Conservation (phyloP, 2,113 vertebrate species). For the Thymallus thymallus region DNA sequence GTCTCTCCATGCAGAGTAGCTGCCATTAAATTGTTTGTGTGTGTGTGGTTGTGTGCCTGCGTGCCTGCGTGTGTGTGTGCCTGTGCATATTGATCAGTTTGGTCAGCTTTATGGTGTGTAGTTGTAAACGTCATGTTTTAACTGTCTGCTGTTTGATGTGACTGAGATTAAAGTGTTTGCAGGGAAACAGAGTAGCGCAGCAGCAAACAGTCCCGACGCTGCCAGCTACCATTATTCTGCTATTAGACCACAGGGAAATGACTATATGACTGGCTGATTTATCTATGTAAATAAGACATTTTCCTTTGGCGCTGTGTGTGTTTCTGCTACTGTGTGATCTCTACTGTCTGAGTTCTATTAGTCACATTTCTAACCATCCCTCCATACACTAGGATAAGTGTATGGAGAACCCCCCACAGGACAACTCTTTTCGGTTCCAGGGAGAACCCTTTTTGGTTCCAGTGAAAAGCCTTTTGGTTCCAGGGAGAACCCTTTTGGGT, state of each 20-base stretch:
- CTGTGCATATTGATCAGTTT: conserved; percentile 71
- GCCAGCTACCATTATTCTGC: conserved; percentile 69
- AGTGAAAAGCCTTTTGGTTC: too few relatives aligned
- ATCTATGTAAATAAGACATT: conserved; percentile 59
- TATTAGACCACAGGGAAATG: conserved; percentile 71
- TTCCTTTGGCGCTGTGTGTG: conserved; percentile 23
- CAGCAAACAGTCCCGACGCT: conserved; percentile 63
- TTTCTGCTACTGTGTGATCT: too few relatives aligned
- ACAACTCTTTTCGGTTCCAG: too few relatives aligned
- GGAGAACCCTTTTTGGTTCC: too few relatives aligned
- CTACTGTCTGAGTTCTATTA: too few relatives aligned
- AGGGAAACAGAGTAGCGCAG: conserved; percentile 65
- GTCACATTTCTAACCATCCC: too few relatives aligned
- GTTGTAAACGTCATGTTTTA: conserved; percentile 82
- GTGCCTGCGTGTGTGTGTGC: neutral
- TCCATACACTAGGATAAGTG: too few relatives aligned
- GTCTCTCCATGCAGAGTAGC: neutral
- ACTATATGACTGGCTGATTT: conserved; percentile 66
- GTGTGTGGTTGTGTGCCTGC: neutral
- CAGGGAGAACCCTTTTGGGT: too few relatives aligned
- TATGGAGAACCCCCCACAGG: too few relatives aligned
- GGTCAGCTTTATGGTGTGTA: conserved; percentile 75
- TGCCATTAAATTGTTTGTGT: conserved; percentile 7
- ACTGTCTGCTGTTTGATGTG: conserved; percentile 78
- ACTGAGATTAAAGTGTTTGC: conserved; percentile 82